Evolutionary conservation across 2,113 vertebrate species (phyloP).

Genomic region (Hyaena hyaena): DNA sequence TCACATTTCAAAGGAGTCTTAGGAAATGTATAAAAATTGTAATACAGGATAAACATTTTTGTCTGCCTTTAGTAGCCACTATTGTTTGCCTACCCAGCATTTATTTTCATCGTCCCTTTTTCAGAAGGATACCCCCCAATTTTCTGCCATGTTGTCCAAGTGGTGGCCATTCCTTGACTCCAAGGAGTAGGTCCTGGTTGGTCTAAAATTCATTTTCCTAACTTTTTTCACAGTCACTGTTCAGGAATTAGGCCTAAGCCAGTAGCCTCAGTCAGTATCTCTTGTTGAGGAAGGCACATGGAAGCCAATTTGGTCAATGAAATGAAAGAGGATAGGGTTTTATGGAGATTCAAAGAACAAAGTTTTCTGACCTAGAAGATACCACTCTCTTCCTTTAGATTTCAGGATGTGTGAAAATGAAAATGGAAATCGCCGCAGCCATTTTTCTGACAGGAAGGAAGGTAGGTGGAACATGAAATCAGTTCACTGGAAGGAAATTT

Average conservation of each 20-base stretch:
- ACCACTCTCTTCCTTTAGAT: neutral
- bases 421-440: neutral
- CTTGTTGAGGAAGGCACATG: neutral
- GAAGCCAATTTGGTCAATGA: neutral
- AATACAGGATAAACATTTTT: constrained; percentile 33
- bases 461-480: neutral
- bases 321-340: neutral
- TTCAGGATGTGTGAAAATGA: neutral
- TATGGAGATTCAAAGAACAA: neutral
- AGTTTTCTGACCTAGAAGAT: neutral
- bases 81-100: neutral
- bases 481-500: neutral
- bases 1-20: constrained; percentile 64
- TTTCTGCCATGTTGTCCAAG: neutral
- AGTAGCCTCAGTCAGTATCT: neutral
- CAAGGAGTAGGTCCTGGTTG: neutral
- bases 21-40: constrained; percentile 7
- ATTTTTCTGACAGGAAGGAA: neutral
- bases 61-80: neutral
- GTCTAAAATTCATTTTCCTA: neutral
- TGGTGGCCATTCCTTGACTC: neutral
- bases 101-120: neutral
- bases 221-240: neutral
- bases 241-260: neutral
- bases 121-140: neutral